Percentiles rank a stretch among this genome's conserved stretches.
Conservation (phyloP, 1,140 invertebrate species). For the Conus betulinus region DNA sequence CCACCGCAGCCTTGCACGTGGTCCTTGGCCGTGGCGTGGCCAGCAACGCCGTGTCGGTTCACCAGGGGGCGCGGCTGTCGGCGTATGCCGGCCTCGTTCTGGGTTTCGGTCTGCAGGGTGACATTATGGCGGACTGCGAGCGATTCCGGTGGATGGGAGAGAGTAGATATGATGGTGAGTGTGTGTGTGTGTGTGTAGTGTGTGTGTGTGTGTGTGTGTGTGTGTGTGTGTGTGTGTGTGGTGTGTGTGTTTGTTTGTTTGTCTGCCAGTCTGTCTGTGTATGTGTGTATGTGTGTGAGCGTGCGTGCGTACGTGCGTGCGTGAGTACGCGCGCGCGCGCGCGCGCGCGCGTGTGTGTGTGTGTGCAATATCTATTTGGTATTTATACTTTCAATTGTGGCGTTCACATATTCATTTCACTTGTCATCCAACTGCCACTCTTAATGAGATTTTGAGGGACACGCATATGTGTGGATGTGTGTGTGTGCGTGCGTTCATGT, state of each 20-base stretch:
- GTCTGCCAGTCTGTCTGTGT: neutral
- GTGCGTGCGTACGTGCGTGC: neutral
- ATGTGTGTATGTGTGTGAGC: neutral
- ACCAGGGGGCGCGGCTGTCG: constrained; percentile 47
- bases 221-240: neutral
- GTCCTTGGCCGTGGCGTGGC: constrained; percentile 35
- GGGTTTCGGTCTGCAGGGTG: constrained; percentile 60
- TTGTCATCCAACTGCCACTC: no score
- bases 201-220: neutral
- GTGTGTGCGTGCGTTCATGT: neutral
- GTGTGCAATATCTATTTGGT: neutral
- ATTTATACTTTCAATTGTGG: no score
- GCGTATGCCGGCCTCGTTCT: constrained; percentile 53
- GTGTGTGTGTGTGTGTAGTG: neutral
- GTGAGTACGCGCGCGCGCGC: neutral
- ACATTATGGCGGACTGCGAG: constrained; percentile 60
- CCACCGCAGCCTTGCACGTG: constrained; percentile 54
- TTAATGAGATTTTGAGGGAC: no score
- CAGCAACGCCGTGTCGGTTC: constrained; percentile 52
- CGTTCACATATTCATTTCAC: no score
- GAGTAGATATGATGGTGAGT: constrained; percentile 56
- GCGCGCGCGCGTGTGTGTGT: neutral
- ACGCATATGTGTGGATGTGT: neutral
- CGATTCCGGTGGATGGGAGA: constrained; percentile 60
- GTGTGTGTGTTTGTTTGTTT: neutral